Evolutionary conservation across 2,888 invertebrate species (phyloP), one percentile per base, ranked within the genome.

Genomic region (Eucriotettix oculatus): DNA sequence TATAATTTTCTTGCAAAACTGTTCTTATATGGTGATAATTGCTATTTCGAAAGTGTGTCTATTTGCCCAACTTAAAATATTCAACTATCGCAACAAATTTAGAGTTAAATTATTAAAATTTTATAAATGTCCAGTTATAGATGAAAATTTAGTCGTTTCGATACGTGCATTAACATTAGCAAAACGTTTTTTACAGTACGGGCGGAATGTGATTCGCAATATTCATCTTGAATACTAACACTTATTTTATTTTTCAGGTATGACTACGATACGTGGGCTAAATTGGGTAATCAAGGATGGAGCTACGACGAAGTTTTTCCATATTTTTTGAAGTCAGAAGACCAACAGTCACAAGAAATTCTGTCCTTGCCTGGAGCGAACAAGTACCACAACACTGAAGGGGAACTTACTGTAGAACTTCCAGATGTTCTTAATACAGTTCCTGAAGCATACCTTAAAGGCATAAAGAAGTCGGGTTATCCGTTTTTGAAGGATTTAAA

Each of bases 251-350:
- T 29, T 29, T 29, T 29, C 70, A 76, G 78, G 9, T 67, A 68
- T 5, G 86, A 87, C 68, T 87, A 79, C 67, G 80, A 87, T 66
- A 68, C 72, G 0, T 87, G 87, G 87, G 75, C 76, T 10, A 67
- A 68, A 0, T 67, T 74, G 44, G 86, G 86, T 0, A 85, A 82
- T 66, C 62, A 68, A 0, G 82, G 80, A 0, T 87, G 87, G 87
- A 75, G 73, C 54, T 79, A 74, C 67, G 69, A 75, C 1, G 69
- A 73, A 10, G 73, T 79, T 0, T 66, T 77, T 1, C 72, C 73
- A 0, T 72, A 74, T 64, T 81, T 80, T 67, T 69, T 70, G 58
- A 70, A 71, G 62, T 66, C 71, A 0, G 74, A 75, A 65, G 70
- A 70, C 66, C 59, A 81, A 41, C 73, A 75, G 65, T 69, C 69